Evolutionary conservation across 2,888 invertebrate species (phyloP), one percentile per base, ranked within the genome.

Genomic region (Cacoxenus indagator): DNA sequence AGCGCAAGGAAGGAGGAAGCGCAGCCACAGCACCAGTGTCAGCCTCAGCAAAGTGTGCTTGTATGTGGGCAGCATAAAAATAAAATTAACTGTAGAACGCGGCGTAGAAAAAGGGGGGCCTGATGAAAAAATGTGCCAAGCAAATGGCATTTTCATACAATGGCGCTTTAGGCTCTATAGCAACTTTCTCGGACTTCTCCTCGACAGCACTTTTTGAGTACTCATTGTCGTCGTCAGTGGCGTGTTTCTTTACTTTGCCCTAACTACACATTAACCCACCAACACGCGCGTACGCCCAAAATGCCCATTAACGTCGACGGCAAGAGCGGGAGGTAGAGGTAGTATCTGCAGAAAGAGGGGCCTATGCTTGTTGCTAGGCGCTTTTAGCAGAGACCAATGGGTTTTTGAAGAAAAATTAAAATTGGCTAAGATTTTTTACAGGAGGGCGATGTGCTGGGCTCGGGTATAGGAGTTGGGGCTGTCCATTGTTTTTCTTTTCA

Each of bases 361-460:
- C 64, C n/a, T 45, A 65, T 17, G 59, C 24, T 14, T 22, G 31
- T 54, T 65, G 51, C 37, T 27, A 48, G 64, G 64, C 51, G 31
- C 64, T 22, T 5, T 19, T 24, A 24, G 6, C 31, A 6, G 19
- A 59, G 59, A 59, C 65, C 55, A 54, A 54, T 54, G 37, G 55
- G 26, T 22, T 31, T 11, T 65, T 72, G 70, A 75, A 80, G 78
- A 81, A 85, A 87, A 86, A 85, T 86, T 86, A 83, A 87, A 86
- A 86, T 86, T 86, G 85, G 85, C 86, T 84, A 83, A 83, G 85
- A 86, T 86, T 86, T 86, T 86, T 81, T 75, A 74, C 76, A 29
- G 27, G 22, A 29, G 45, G 43, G 6, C 29, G 29, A 27, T 22
- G 27, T 31, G 6, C 8, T 9, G 57, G 9, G 5, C 19, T 51